Conservation (phyloP, 1,140 invertebrate genomes). For the Drosophila kanapiae region DNA sequence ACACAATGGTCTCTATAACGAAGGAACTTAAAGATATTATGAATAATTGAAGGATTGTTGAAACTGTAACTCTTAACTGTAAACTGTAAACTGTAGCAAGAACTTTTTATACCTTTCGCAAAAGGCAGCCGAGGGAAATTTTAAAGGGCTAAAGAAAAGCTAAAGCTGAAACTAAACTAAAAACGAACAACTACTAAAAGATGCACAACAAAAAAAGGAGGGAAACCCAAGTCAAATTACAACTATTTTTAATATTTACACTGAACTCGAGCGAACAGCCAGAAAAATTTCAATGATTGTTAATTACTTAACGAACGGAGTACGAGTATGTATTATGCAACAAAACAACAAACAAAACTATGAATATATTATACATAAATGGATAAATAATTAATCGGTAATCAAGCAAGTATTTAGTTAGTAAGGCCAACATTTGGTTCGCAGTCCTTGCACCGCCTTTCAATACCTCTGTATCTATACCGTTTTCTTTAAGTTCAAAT, state of each 20-base stretch:
- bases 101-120: conserved; percentile 79
- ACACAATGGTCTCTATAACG: conserved; percentile 66
- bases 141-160: conserved; percentile 30
- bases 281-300: conserved; percentile 51
- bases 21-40: conserved; percentile 38
- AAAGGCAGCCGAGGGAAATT: conserved; percentile 58
- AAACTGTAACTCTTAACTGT: conserved; percentile 58
- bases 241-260: conserved; percentile 77
- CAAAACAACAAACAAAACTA: conserved; percentile 14
- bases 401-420: conserved; percentile 53
- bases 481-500: conserved; percentile 9
- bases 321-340: conserved; percentile 69
- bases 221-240: conserved; percentile 75
- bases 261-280: conserved; percentile 26
- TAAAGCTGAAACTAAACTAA: not conserved
- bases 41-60: conserved; percentile 48
- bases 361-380: conserved; percentile 42
- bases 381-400: conserved; percentile 46
- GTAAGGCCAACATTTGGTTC: conserved; percentile 37
- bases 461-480: conserved; percentile 1
- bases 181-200: conserved; percentile 25
- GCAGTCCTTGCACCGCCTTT: conserved; percentile 33
- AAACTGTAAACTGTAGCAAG: conserved; percentile 68
- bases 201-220: conserved; percentile 35
- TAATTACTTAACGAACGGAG: conserved; percentile 38